Base-by-base conservation (phyloP, 2,113 vertebrate genomes). In the Ceyx melanurus region DNA sequence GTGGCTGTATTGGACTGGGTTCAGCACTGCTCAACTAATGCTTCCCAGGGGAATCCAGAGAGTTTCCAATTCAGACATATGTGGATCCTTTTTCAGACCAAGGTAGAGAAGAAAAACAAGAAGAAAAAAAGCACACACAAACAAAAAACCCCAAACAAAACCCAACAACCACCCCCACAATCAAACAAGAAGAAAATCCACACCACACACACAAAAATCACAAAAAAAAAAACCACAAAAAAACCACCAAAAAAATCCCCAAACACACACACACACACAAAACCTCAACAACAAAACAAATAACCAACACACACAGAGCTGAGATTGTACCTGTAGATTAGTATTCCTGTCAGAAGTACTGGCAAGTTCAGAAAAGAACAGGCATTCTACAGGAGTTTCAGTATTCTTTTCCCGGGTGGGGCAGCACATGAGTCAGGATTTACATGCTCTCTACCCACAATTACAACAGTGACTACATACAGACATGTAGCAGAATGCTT, bases 381-480 rank as follows among this genome's bases (percentile, higher is more conserved):
- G 19, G 25, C 26, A 42, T 60, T 56, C 31, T 33, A 23, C 6
- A 29, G 33, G 5, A 43, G 26, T 10, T 67, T 72, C 14, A 56
- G 14, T 43, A 54, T 26, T 60, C 20, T 56, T 89, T 70, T 26
- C 25, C 37, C 80, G 15, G 37, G 33, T 42, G 51, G 20, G 28
- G 70, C 77, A 45, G 70, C 77, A 45, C 13, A 11, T 3, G 5
- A 82, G 15, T 43, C 45, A 78, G 15, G 16, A 71, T 15, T 60
- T 40, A 48, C 3, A 4, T 0, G 0, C 54, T 17, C 23, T 40
- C 13, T 46, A 11, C 6, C 20, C 40, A 35, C 31, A 54, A 68
- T 6, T 15, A 16, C 17, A 53, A 37, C 13, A 71, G 19, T 28
- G 25, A 60, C 40, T 21, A 77, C 48, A 75, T 6, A 50, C 13